These are phyloP conservation scores for Vidua chalybeata DNA, from an alignment of 2,113 vertebrate genomes.

Conservation along the genomic window DNA sequence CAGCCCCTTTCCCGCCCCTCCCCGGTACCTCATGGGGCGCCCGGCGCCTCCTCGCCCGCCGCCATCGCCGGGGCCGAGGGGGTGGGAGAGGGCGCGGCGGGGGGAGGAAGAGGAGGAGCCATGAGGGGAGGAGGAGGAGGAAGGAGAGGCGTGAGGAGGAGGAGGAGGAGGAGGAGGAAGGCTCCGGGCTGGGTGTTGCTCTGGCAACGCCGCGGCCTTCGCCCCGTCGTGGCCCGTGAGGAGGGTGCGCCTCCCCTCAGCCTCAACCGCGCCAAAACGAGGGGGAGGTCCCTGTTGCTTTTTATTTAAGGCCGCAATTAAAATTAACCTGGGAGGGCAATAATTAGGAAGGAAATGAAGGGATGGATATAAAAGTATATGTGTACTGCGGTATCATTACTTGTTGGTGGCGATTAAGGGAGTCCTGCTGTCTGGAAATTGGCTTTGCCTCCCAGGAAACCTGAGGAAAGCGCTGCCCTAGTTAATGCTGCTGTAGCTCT, in stretches of 20 bases:
- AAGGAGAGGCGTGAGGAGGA: not conserved
- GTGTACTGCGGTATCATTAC: not conserved
- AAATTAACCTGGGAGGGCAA: not conserved
- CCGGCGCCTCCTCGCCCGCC: conserved; percentile 72
- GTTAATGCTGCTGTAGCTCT: not conserved
- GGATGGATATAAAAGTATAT: not conserved
- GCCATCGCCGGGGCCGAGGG: not conserved
- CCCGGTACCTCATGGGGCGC: conserved; percentile 78
- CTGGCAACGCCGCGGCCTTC: not conserved
- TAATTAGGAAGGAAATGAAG: not conserved
- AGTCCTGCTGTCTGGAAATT: conserved; percentile 46
- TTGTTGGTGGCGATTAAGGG: not conserved
- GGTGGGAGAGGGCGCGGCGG: not conserved
- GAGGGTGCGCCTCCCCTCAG: not conserved
- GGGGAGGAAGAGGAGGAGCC: conserved; percentile 49
- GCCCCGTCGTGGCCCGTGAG: not conserved
- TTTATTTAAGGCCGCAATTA: not conserved
- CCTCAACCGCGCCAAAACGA: not conserved
- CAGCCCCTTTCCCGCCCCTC: not conserved
- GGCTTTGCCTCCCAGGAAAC: conserved; percentile 42
- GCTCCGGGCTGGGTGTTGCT: not conserved
- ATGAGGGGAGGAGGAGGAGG: not conserved
- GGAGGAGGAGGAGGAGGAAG: not conserved
- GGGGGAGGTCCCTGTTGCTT: not conserved
- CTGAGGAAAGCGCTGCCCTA: conserved; percentile 19